Evolutionary conservation across 2,888 invertebrate species (phyloP), one percentile per base, ranked within the genome.

Genomic region (Candidula unifasciata): DNA sequence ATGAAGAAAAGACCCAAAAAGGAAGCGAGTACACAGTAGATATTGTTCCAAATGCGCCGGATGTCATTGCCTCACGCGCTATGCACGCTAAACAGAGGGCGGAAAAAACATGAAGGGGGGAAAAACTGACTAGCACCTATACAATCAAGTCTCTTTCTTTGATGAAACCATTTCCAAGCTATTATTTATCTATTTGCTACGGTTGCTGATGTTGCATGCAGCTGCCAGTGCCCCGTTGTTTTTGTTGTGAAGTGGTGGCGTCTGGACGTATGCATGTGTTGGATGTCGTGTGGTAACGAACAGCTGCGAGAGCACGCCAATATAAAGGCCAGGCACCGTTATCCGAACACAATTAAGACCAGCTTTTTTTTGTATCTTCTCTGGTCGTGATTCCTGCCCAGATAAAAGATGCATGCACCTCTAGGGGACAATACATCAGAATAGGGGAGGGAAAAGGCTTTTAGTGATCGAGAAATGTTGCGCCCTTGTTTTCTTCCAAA

Each of bases 181-280:
- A 79, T 83, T 83, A 83, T 83, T 83, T 83, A 83, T 83, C 83
- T 83, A 83, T 83, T 83, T 83, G 83, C 78, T 71, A 68, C 77
- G 82, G 77, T 83, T 78, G 57, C 71, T 83, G 83, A 71, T 83
- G 78, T 37, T 52, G 78, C 78, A 71, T 30, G 78, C 83, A 83
- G 83, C 83, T 83, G 78, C 68, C 37, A 52, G 66, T 79, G 60
- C 27, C 78, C 78, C 79, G 78, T 78, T 69, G 83, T 69, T 79
- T 60, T 71, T 78, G 79, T 79, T 79, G 83, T 82, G 76, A 60
- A 77, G 77, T 57, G 77, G 69, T 77, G 82, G 77, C 76, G 76
- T 44, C 82, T 64, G 66, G 44, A 76, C 57, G 66, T 71, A 35
- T 71, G 71, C 71, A 76, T 76, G 76, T 82, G 68, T 64, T 82